A percentile compares a stretch with the other conserved stretches of the same genome.
Evolutionary conservation across 1,140 invertebrate species (phyloP).

Genomic region (Galleria mellonella): DNA sequence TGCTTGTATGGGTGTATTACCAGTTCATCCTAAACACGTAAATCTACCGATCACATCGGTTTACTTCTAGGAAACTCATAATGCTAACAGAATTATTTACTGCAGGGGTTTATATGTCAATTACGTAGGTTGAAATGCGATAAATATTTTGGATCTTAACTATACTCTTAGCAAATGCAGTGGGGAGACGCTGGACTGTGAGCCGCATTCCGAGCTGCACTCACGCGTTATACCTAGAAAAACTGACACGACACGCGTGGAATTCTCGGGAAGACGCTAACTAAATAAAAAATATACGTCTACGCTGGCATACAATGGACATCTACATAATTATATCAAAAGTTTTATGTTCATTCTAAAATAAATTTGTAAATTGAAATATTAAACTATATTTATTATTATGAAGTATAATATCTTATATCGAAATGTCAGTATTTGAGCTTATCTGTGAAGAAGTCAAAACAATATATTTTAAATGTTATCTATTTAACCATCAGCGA

Average conservation of each 20-base stretch:
- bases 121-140: neutral
- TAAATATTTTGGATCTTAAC: neutral
- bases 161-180: slow-evolving; percentile 1
- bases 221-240: slow-evolving; percentile 41
- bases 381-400: too few species aligned
- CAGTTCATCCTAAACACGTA: slow-evolving; percentile 45
- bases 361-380: too few species aligned
- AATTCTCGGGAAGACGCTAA: slow-evolving; percentile 37
- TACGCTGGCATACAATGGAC: slow-evolving; percentile 37
- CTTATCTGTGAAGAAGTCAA: too few species aligned
- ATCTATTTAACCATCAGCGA: too few species aligned
- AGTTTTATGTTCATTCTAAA: neutral
- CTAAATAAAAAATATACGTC: slow-evolving; percentile 31
- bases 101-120: neutral
- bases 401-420: too few species aligned
- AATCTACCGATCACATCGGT: slow-evolving; percentile 35
- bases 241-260: slow-evolving; percentile 34
- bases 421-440: too few species aligned
- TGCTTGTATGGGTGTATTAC: slow-evolving; percentile 31
- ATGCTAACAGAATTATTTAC: slow-evolving; percentile 3
- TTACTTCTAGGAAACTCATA: slow-evolving; percentile 15
- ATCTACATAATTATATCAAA: slow-evolving; percentile 24
- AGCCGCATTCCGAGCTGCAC: slow-evolving; percentile 40
- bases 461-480: too few species aligned
- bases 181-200: slow-evolving; percentile 17